Base-by-base conservation (phyloP, 2,888 invertebrate genomes). In the Leucozona laternaria region DNA sequence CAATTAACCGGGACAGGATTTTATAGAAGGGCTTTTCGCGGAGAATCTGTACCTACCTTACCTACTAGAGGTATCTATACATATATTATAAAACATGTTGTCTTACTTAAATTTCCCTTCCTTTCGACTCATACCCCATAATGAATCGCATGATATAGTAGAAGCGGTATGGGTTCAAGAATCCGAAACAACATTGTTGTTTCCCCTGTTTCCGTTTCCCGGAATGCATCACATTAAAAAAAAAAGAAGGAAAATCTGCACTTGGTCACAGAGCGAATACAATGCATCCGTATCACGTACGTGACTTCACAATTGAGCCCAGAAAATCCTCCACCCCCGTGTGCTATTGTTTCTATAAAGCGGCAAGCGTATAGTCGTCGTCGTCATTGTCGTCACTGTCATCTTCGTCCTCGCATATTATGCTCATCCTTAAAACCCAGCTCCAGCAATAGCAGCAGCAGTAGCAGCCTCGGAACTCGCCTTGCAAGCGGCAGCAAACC, bases 261-360 rank as follows among this genome's bases (percentile, higher is more conserved):
- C 86, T 86, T 86, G 86, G 86, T 86, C 86, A 86, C 86, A 86
- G 71, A 86, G 45, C 86, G 64, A 79, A 75, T 53, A 86, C 82
- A 86, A 86, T 86, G 82, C 86, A 86, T 82, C 82, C 86, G 82
- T 79, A 86, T 86, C 82, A 75, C 71, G 87, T 87, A 87, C 87
- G 87, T 87, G 87, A 87, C 87, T 87, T 87, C 72, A 87, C 87
- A 87, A 87, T 87, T 83, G 87, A 83, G 79, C 71, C 37, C 50
- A 57, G 70, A 80, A 82, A 86, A 86, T 73, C 64, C 86, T 31
- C 80, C 80, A 68, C 70, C 70, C 25, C 48, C 37, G 50, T 40
- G 17, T 48, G 11, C 48, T 75, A 86, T 86, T 86, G 86, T 86
- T 75, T 79, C 70, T 73, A 31, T 25, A 17, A 28, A 62, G 79